phyloP scores from a whole-genome alignment of 2,113 vertebrate species.

The Aythya baeri region DNA sequence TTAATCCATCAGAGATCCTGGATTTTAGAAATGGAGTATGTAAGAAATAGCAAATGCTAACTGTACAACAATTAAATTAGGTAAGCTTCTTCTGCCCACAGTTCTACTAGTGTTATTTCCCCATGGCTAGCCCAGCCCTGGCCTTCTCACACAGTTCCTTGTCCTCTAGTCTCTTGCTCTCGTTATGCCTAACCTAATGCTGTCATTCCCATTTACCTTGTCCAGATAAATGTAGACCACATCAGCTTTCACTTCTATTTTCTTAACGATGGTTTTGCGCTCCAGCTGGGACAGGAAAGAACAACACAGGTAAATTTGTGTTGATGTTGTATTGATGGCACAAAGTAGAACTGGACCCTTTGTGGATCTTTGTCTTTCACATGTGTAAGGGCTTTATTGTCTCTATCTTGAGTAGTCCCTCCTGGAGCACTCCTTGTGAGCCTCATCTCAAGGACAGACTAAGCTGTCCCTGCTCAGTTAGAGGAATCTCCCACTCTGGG shows the following conservation, averaged over 20 bases:
- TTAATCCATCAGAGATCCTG: background rate
- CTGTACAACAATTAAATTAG: background rate
- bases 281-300: slow-evolving; percentile 60
- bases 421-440: background rate
- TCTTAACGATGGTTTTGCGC: slow-evolving; percentile 60
- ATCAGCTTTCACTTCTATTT: slow-evolving; percentile 53
- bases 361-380: background rate
- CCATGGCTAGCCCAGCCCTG: background rate
- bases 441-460: background rate
- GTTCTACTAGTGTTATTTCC: background rate
- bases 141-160: background rate
- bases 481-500: background rate
- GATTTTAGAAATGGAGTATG: background rate
- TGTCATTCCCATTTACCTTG: slow-evolving; percentile 53
- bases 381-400: background rate
- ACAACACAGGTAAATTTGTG: background rate
- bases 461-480: background rate
- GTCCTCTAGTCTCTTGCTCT: background rate
- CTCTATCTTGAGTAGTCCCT: background rate
- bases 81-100: background rate
- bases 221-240: slow-evolving; percentile 73
- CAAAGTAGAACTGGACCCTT: background rate
- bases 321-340: background rate
- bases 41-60: background rate
- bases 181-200: background rate